Evolutionary conservation across 2,113 vertebrate genomes (phyloP), one percentile per base, ranked within the genome.

Genomic region (Cygnus buccinator): DNA sequence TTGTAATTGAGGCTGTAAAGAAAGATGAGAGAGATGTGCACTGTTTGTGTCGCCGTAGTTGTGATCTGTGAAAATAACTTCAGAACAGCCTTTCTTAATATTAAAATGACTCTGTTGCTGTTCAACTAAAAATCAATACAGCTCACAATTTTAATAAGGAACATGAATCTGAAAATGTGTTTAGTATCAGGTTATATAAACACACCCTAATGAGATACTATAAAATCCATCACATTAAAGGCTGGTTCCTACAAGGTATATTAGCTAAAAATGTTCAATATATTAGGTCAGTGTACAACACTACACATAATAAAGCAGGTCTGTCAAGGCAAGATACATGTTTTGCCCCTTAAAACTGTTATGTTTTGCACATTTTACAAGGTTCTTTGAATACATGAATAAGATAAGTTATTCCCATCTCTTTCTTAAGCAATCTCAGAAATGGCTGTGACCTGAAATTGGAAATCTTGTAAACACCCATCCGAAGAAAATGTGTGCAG

Each of bases 401-500:
- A 98, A 98, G 97, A 98, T 98, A 98, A 98, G 98, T 98, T 97
- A 97, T 98, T 95, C 97, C 96, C 96, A 97, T 98, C 97, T 97
- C 97, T 98, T 98, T 98, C 98, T 98, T 98, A 98, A 98, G 97
- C 98, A 98, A 95, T 98, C 97, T 98, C 96, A 98, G 97, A 98
- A 98, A 98, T 96, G 98, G 96, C 98, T 98, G 96, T 98, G 98
- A 98, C 98, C 98, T 98, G 98, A 98, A 98, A 98, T 98, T 98
- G 98, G 98, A 98, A 98, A 98, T 98, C 98, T 98, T 98, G 98
- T 98, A 98, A 98, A 98, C 98, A 98, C 97, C 98, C 98, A 98
- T 98, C 98, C 96, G 85, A 97, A 98, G 98, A 98, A 97, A 98
- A 98, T 98, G 98, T 96, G 98, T 88, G 97, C 96, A 20, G 94